Conservation (phyloP, 2,797 vertebrate genomes). For the Rhodeus uyekii region DNA sequence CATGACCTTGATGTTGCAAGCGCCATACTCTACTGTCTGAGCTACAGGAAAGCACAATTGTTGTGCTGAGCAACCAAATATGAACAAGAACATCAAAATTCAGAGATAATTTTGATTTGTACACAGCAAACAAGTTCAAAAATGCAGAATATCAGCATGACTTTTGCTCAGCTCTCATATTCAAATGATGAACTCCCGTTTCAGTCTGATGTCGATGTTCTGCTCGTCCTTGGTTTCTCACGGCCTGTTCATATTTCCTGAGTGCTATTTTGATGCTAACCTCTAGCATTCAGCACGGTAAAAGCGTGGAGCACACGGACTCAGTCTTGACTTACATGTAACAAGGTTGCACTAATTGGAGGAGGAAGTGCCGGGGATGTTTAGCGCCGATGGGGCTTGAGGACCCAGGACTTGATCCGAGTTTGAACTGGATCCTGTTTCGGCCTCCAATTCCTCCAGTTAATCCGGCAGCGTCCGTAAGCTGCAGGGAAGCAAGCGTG, state of each 20-base stretch:
- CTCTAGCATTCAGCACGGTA: constrained; percentile 60
- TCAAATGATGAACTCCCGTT: neutral
- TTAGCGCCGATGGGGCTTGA: constrained; percentile 56
- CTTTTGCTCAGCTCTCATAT: neutral
- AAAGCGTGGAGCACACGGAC: constrained; percentile 52
- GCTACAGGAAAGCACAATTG: too few relatives aligned
- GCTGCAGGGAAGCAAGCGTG: constrained; percentile 59
- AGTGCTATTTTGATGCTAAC: constrained; percentile 71
- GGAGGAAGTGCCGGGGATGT: constrained; percentile 70
- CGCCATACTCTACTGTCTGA: too few relatives aligned
- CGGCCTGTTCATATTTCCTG: constrained; percentile 23
- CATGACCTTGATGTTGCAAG: too few relatives aligned
- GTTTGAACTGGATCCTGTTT: constrained; percentile 72
- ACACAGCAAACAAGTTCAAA: neutral
- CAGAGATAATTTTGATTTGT: neutral
- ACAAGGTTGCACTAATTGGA: constrained; percentile 79
- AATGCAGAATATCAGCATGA: neutral
- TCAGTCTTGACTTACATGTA: constrained; percentile 66
- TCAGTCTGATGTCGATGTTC: neutral
- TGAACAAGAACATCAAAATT: neutral
- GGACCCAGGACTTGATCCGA: constrained; percentile 62
- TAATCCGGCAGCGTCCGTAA: constrained; percentile 73
- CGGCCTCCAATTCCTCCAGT: constrained; percentile 68
- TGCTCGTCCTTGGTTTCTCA: constrained; percentile 30
- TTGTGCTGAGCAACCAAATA: neutral